Percentiles rank a stretch among this genome's conserved stretches.
Evolutionary conservation across 2,113 vertebrate genomes (phyloP).

Genomic region (Alethe diademata): DNA sequence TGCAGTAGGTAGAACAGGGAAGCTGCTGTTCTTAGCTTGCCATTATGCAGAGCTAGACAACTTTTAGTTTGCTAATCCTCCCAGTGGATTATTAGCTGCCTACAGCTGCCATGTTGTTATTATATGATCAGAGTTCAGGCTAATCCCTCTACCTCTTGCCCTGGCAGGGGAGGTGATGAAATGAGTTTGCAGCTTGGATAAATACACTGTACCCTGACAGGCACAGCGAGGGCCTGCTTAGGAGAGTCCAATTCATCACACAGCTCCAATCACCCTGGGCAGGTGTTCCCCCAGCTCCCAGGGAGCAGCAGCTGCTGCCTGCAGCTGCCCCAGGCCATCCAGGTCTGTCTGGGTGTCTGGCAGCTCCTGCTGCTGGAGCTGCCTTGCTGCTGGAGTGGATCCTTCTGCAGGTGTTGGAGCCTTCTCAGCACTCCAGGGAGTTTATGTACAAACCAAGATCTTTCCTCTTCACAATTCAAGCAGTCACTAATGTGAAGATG

Average conservation of each 20-base stretch:
- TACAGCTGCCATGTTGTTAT: conserved; percentile 38
- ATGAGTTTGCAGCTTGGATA: not conserved
- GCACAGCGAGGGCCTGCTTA: not conserved
- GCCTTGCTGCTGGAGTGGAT: not conserved
- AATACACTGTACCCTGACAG: not conserved
- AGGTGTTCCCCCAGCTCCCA: not conserved
- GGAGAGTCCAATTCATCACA: not conserved
- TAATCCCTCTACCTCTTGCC: conserved; percentile 25
- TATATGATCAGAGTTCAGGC: conserved; percentile 23
- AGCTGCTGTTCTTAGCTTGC: not conserved
- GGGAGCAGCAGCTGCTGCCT: not conserved
- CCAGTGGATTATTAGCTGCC: conserved; percentile 44
- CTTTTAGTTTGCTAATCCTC: conserved; percentile 42
- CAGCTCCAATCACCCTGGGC: not conserved
- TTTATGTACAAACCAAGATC: not conserved
- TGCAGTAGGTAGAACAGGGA: not conserved
- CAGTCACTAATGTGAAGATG: not conserved
- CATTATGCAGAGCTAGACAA: conserved; percentile 55
- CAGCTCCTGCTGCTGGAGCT: not conserved
- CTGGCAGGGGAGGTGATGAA: conserved; percentile 4
- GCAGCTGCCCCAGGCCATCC: not conserved
- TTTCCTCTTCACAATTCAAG: not conserved
- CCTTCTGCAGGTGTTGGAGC: not conserved
- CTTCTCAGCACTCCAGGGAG: not conserved
- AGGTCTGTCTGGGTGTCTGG: not conserved